phyloP scores from a whole-genome alignment of 2,113 vertebrate genomes.

The Callorhinus ursinus region DNA sequence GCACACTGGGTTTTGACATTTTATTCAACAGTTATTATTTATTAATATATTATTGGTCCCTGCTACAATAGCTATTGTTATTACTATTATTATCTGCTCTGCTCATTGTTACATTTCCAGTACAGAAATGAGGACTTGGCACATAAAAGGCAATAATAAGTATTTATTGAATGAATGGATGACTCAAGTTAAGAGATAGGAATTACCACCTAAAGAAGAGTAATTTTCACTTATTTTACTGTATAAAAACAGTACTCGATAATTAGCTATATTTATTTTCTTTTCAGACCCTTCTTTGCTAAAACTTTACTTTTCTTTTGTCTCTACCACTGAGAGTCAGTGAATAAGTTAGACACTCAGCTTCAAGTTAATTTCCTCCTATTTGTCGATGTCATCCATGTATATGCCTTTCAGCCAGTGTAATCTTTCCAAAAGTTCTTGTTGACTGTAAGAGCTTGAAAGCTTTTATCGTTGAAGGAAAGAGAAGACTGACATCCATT shows the following conservation, averaged over 20 bases:
- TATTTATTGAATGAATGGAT: conserved; percentile 1
- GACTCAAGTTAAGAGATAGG: neutral
- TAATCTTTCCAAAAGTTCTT: conserved; percentile 46
- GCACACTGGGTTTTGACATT: neutral
- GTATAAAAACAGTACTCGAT: neutral
- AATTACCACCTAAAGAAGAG: neutral
- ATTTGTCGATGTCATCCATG: neutral
- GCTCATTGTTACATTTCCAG: conserved; percentile 14
- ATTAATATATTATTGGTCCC: neutral
- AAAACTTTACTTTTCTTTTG: conserved; percentile 10
- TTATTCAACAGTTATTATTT: neutral
- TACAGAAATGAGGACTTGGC: neutral
- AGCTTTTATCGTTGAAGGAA: conserved; percentile 18
- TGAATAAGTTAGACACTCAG: neutral
- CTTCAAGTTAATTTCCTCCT: conserved; percentile 5
- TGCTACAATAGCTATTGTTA: neutral
- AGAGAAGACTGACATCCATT: conserved; percentile 38
- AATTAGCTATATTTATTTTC: conserved; percentile 39
- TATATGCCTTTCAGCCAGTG: neutral
- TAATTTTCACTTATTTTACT: conserved; percentile 37
- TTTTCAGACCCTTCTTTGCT: neutral
- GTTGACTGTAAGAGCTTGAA: conserved; percentile 36
- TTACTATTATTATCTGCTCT: neutral
- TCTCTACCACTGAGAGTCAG: neutral
- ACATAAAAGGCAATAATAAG: neutral